Evolutionary conservation across 2,888 invertebrate genomes (phyloP).

Genomic region (Drosophila melanosoma): DNA sequence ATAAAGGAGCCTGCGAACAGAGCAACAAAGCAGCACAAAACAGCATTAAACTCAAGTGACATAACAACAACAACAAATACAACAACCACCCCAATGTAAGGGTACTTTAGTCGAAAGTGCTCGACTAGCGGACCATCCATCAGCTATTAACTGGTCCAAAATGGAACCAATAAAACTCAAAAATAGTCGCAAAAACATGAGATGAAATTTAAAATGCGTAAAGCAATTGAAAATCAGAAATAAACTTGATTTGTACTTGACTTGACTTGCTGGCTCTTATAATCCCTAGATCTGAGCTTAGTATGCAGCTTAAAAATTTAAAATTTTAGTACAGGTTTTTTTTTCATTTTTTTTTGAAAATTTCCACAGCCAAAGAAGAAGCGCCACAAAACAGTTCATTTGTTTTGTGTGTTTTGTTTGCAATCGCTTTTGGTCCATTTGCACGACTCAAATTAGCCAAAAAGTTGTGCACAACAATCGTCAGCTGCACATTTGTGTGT

Average conservation of each 20-base stretch:
- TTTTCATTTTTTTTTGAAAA: too few relatives aligned
- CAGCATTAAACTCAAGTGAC: slow-evolving; percentile 40
- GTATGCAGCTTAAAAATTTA: neutral
- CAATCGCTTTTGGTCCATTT: slow-evolving; percentile 9
- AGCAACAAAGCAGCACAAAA: slow-evolving; percentile 19
- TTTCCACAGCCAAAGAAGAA: slow-evolving; percentile 25
- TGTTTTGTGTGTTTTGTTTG: slow-evolving; percentile 31
- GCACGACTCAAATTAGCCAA: slow-evolving; percentile 4
- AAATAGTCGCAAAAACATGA: neutral
- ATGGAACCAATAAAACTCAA: neutral
- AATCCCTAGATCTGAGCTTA: neutral
- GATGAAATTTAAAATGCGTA: neutral
- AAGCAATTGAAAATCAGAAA: neutral
- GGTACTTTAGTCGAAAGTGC: neutral
- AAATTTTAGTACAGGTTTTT: too few relatives aligned
- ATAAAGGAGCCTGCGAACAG: slow-evolving; percentile 90
- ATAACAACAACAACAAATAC: slow-evolving; percentile 14
- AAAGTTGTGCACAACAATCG: slow-evolving; percentile 16
- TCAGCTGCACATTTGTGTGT: slow-evolving; percentile 7
- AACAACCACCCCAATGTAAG: neutral
- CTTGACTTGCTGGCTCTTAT: neutral
- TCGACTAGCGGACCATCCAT: neutral
- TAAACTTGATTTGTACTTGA: neutral
- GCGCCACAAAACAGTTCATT: slow-evolving; percentile 30
- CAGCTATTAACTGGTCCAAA: neutral